A percentile compares a stretch with the other conserved stretches of the same genome.
Evolutionary conservation across 2,888 invertebrate genomes (phyloP).

Genomic region (Theristus sp.): DNA sequence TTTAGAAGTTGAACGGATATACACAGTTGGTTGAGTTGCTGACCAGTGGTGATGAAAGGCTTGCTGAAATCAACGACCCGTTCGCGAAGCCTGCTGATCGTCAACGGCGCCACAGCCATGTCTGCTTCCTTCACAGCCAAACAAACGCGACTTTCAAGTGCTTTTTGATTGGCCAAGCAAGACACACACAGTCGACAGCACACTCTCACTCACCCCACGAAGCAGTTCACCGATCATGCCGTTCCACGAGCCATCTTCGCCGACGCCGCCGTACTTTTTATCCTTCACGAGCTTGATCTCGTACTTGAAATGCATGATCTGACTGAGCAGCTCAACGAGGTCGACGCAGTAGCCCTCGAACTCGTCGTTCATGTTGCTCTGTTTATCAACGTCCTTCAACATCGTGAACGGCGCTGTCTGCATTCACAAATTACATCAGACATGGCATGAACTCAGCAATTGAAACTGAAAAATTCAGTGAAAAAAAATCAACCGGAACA

Average conservation of each 20-base stretch:
- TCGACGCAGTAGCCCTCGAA: constrained; percentile 64
- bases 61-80: too few species aligned
- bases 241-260: constrained; percentile 27
- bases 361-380: too few species aligned
- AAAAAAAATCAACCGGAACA: too few species aligned
- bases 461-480: too few species aligned
- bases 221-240: constrained; percentile 31
- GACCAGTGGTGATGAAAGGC: too few species aligned
- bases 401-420: too few species aligned
- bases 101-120: too few species aligned
- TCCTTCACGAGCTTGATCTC: constrained; percentile 30
- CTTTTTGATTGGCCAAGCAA: too few species aligned
- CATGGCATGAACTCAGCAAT: too few species aligned
- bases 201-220: constrained; percentile 12
- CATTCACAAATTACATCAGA: not conserved
- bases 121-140: constrained; percentile 55
- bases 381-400: too few species aligned
- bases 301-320: constrained; percentile 27
- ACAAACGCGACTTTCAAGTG: not conserved
- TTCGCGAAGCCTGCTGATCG: constrained; percentile 73
- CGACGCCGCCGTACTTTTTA: constrained; percentile 29
- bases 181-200: not conserved
- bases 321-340: constrained; percentile 39
- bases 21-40: too few species aligned
- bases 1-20: too few species aligned